These are phyloP conservation scores for Thymelicus acteon DNA, from an alignment of 2,888 invertebrate genomes.

Conservation along the genomic window DNA sequence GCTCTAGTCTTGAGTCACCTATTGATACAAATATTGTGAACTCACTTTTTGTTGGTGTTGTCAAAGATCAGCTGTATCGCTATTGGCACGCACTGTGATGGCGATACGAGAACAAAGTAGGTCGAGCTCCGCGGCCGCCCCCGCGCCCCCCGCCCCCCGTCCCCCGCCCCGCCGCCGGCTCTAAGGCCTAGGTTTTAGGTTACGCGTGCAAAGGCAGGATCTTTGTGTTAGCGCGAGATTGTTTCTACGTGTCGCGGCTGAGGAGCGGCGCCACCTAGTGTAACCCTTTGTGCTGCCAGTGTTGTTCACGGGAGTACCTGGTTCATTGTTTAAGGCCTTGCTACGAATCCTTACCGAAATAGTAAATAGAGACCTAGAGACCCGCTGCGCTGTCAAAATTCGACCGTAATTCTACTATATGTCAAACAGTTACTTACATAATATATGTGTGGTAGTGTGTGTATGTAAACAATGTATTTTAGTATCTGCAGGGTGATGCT, in stretches of 20 bases:
- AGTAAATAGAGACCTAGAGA: background rate
- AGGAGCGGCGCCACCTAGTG: slow-evolving; percentile 9
- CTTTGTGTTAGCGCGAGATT: slow-evolving; percentile 17
- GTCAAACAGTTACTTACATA: too few species aligned
- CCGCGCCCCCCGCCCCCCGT: too few species aligned
- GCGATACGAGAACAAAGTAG: background rate
- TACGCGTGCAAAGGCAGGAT: slow-evolving; percentile 16
- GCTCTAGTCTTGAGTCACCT: too few species aligned
- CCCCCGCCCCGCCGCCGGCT: background rate
- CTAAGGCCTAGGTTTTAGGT: slow-evolving; percentile 21
- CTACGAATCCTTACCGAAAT: background rate
- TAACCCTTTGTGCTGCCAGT: slow-evolving; percentile 13
- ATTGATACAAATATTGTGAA: too few species aligned
- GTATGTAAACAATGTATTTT: too few species aligned
- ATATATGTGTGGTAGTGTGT: too few species aligned
- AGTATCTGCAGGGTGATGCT: too few species aligned
- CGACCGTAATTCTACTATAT: too few species aligned
- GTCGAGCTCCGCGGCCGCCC: background rate
- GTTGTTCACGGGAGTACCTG: background rate
- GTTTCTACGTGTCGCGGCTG: slow-evolving; percentile 13
- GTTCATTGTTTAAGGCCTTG: background rate
- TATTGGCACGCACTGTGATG: background rate
- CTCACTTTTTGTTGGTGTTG: background rate
- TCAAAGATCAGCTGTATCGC: too few species aligned
- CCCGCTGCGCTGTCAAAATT: background rate